Base-by-base conservation (phyloP, 2,113 vertebrate species). In the Semnornis frantzii region DNA sequence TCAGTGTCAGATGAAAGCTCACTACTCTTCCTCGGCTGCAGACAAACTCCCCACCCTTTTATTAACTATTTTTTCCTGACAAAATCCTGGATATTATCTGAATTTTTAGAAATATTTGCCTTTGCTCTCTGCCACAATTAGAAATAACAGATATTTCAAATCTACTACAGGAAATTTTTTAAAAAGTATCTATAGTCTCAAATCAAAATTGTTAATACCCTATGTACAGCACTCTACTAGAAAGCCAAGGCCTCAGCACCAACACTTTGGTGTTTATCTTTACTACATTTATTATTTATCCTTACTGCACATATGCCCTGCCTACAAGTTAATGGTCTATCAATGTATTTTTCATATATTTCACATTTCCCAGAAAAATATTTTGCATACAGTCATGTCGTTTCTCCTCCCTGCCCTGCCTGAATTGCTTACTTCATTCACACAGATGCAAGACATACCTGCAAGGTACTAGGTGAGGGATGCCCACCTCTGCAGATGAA, bases 401-500 rank as follows among this genome's bases (percentile, higher is more conserved):
- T 8, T 42, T 17, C 28, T 19, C 46, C 6, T 10, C 37, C 2
- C 1, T 1, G 0, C 57, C n/a, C 17, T 7, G 4, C 18, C 33
- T 48, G 28, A 87, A 70, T 9, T 42, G 15, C 63, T 37, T 37
- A 42, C 6, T 34, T 30, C n/a, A 28, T 30, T 70, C 21, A 42
- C 2, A 0, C 4, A 54, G 34, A 55, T 25, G 55, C 15, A 20
- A 62, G 25, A 21, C 5, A 13, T 5, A 19, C 18, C 28, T 60
- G 57, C 25, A 12, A 81, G 87, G 28, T 2, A 54, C 17, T 1
- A 14, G 18, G 27, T 17, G 10, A 77, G 10, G 25, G 37, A 39
- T 73, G 50, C 60, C 81, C n/a, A 39, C 28, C 52, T 19, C 52
- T 9, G 4, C 39, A 37, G 25, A 42, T 9, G 6, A 77, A 55